Base-by-base conservation (phyloP, 2,797 vertebrate species). In the Acrossocheilus wenchowensis region DNA sequence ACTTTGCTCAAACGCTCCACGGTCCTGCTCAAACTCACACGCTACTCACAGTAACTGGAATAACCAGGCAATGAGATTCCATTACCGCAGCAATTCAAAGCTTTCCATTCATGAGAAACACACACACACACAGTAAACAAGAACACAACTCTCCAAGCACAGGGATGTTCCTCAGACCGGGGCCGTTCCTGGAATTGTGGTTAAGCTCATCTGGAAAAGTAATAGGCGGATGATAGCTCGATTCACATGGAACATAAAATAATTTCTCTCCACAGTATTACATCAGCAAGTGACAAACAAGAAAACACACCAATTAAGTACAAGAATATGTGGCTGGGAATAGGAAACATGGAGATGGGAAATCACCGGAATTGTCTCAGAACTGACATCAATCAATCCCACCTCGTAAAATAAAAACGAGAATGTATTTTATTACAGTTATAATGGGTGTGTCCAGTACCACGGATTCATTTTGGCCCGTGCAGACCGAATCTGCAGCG, bases 261-360 rank as follows among this genome's bases (percentile, higher is more conserved):
- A 30, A 84, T 69, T 69, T 8, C 83, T 69, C 83, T 68, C 74
- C 62, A 50, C 17, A 52, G 74, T 21, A 78, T 68, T 78, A 78
- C 83, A 84, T 78, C 74, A 84, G 62, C 48, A 66, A 69, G 83
- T 41, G 64, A 84, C 73, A 84, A 84, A 84, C 73, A 84, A 83
- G n/a, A 41, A 78, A 84, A 69, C 60, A 78, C 2, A n/a, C 10
- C 64, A 85, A 57, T 78, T 26, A 68, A 54, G 26, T 7, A 6
- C 14, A 39, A 39, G 43, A 84, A 75, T 19, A 66, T 23, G 41
- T 77, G 62, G 15, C 19, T 52, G 48, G 62, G 23, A 78, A 43
- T 69, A 43, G 83, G 34, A 43, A 34, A 69, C 23, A 69, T 17
- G 30, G 36, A 69, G 68, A 69, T 41, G 60, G 48, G 23, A 77